phyloP scores from a whole-genome alignment of 2,888 invertebrate genomes.

The Epirrhoe tristata region DNA sequence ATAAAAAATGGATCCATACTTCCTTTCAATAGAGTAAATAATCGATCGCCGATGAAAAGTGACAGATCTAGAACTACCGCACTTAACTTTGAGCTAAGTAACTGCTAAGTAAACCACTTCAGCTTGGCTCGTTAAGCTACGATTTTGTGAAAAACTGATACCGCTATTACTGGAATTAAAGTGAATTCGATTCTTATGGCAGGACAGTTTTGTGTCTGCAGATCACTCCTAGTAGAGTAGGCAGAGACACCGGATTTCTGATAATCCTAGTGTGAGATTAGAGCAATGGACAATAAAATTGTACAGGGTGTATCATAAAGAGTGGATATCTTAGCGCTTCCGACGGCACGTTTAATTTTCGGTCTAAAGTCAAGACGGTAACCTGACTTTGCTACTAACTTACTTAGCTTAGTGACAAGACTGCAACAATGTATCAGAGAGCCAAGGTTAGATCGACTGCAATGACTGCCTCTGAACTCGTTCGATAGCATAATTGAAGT shows the following conservation, averaged over 20 bases:
- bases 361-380: too few species aligned
- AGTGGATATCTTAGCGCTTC: too few species aligned
- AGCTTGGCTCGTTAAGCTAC: conserved; percentile 56
- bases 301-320: too few species aligned
- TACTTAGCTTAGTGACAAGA: background rate
- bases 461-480: conserved; percentile 45
- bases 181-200: too few species aligned
- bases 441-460: conserved; percentile 35
- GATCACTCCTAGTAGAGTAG: too few species aligned
- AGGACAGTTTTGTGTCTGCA: too few species aligned
- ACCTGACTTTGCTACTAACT: too few species aligned
- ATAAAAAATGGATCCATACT: background rate
- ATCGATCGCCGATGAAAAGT: background rate
- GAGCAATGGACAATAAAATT: too few species aligned
- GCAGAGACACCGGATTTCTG: too few species aligned
- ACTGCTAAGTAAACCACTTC: conserved; percentile 59
- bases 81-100: conserved; percentile 50
- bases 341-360: too few species aligned
- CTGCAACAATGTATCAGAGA: background rate
- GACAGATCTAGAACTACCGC: conserved; percentile 10
- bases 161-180: background rate
- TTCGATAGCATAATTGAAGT: conserved; percentile 39
- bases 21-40: background rate
- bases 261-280: too few species aligned
- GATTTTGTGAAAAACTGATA: background rate